A percentile compares a stretch with the other conserved stretches of the same genome.
These are phyloP conservation scores for Pollenia griseotomentosa DNA, from an alignment of 2,888 invertebrate species.

Conservation along the genomic window DNA sequence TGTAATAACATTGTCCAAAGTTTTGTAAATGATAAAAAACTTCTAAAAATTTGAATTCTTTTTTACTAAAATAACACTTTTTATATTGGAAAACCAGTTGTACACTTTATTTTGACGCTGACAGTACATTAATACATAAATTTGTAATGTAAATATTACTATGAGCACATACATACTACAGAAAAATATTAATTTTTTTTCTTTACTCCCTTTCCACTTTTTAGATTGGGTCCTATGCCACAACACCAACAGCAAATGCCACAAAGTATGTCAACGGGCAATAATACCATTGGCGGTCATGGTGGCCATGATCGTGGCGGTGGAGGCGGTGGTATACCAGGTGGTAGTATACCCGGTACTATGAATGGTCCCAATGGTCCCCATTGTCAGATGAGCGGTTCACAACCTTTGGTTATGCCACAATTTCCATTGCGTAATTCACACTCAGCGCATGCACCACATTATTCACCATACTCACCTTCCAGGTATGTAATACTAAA, in stretches of 20 bases:
- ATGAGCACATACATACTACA: conserved; percentile 1
- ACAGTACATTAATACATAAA: conserved; percentile 60
- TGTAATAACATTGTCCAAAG: no score
- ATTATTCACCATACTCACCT: conserved; percentile 95
- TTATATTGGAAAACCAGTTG: no score
- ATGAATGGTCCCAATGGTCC: conserved; percentile 84
- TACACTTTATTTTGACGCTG: no score
- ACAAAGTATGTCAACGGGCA: conserved; percentile 87
- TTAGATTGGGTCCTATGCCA: conserved; percentile 83
- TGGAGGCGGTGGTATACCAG: conserved; percentile 77
- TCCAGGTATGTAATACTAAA: conserved; percentile 86
- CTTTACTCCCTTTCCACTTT: conserved; percentile 28
- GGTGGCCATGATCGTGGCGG: conserved; percentile 82
- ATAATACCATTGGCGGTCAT: conserved; percentile 85
- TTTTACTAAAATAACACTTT: no score
- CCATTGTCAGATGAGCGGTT: conserved; percentile 88
- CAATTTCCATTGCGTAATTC: conserved; percentile 92
- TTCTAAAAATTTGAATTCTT: no score
- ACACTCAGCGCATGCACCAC: conserved; percentile 88
- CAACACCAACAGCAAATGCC: conserved; percentile 84
- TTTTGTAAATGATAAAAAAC: no score
- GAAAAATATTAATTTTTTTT: conserved; percentile 62
- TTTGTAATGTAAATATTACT: conserved; percentile 50
- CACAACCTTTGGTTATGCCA: conserved; percentile 93
- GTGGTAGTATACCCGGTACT: conserved; percentile 78